A percentile compares a stretch with the other conserved stretches of the same genome.
Evolutionary conservation across 2,888 invertebrate genomes (phyloP).

Genomic region (Ryuthela nishihirai): DNA sequence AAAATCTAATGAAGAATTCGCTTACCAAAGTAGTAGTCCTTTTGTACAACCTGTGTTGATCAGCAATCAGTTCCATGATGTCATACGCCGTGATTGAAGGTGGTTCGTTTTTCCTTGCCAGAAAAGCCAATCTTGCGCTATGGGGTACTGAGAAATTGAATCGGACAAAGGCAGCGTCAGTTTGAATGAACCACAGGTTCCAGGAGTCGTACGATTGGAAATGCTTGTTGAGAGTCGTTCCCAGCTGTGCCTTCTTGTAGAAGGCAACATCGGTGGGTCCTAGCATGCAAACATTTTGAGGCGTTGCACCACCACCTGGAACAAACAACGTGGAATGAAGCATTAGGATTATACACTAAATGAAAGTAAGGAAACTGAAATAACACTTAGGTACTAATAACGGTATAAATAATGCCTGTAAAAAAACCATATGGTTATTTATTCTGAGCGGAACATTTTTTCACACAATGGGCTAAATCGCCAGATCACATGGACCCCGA

Average conservation of each 20-base stretch:
- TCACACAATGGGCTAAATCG: too few species aligned
- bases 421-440: too few species aligned
- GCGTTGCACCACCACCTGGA: constrained; percentile 36
- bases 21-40: constrained; percentile 33
- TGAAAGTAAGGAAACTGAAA: too few species aligned
- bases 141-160: constrained; percentile 73
- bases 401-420: too few species aligned
- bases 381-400: too few species aligned
- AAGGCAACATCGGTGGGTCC: constrained; percentile 40
- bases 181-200: constrained; percentile 96
- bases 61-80: constrained; percentile 83
- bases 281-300: constrained; percentile 29
- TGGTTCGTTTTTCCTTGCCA: constrained; percentile 86
- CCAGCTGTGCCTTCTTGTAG: constrained; percentile 44
- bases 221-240: constrained; percentile 70
- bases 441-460: too few species aligned
- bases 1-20: background rate
- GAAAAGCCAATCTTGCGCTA: constrained; percentile 67
- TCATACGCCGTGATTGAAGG: constrained; percentile 97
- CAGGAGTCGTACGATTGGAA: constrained; percentile 93
- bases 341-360: too few species aligned
- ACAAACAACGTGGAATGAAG: too few species aligned
- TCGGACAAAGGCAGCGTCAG: constrained; percentile 86
- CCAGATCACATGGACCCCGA: too few species aligned
- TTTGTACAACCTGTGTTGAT: constrained; percentile 33